Conservation (phyloP, 2,113 vertebrate species). For the Eonycteris spelaea region DNA sequence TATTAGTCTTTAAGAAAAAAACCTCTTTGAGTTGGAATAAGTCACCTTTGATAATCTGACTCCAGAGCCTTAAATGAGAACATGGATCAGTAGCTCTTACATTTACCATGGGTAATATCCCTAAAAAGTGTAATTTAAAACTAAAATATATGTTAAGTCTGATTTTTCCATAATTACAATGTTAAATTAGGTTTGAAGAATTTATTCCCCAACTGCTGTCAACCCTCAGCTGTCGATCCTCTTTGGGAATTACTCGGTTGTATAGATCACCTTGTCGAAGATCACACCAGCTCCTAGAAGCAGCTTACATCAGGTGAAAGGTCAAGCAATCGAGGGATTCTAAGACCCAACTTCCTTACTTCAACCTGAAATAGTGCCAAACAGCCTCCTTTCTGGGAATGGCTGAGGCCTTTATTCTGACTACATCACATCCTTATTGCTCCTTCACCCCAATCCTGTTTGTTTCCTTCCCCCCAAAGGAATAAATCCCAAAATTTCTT, state of each 20-base stretch:
- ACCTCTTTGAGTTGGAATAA: not conserved
- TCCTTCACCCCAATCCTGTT: not conserved
- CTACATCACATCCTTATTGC: not conserved
- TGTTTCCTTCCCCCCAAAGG: not conserved
- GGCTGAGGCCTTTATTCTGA: not conserved
- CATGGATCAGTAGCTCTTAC: not conserved
- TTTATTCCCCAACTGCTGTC: not conserved
- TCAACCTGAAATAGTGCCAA: not conserved
- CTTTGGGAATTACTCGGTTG: not conserved
- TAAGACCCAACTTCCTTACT: not conserved
- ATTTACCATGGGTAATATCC: not conserved
- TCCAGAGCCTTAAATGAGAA: not conserved
- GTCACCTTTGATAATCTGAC: conserved; percentile 3
- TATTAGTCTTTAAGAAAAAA: not conserved
- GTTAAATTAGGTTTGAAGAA: not conserved
- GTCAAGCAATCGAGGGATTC: not conserved
- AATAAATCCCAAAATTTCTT: conserved; percentile 2
- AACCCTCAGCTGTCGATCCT: not conserved
- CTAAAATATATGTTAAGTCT: conserved; percentile 13
- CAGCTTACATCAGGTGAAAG: not conserved
- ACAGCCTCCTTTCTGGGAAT: not conserved
- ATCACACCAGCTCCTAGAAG: not conserved
- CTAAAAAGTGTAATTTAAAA: not conserved
- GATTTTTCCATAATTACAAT: conserved; percentile 17
- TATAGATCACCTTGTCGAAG: not conserved